Base-by-base conservation (phyloP, 1,140 invertebrate species). In the Zaprionus camerounensis region DNA sequence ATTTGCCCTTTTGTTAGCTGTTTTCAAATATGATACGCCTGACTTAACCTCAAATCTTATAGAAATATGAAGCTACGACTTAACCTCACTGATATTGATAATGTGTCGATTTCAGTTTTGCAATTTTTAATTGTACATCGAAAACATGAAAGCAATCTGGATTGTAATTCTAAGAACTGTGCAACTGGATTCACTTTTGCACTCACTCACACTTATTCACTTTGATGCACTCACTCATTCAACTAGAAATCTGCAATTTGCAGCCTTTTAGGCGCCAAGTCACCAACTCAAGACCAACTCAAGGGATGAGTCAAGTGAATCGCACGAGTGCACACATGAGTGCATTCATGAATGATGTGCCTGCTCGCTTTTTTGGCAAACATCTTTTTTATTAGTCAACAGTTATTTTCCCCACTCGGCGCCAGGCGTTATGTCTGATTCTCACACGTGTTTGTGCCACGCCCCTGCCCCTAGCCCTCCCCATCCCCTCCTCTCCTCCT, bases 321-420 rank as follows among this genome's bases (percentile, higher is more conserved):
- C 12, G 12, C n/a, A 28, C 31, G 26, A 79, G 59, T 74, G 77
- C 71, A 74, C 67, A 59, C 75, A 34, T 57, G 67, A 71, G 46
- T 78, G 28, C 71, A 78, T 72, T 44, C 38, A 70, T 57, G 38
- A 58, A 51, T 78, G 49, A 58, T 63, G 12, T n/a, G 31, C 31
- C 38, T 41, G 46, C 17, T 51, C 4, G 4, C 3, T 24, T 24
- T 51, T 51, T 36, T 61, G 44, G 56, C 57, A 31, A 15, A 15
- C 56, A 51, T 58, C 51, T 28, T 31, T 44, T 51, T 22, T 26
- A 36, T 49, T 46, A 69, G 66, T 36, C 44, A n/a, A 64, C 20
- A 34, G n/a, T 46, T 41, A 41, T n/a, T 38, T n/a, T 1, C 12
- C 26, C 11, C 9, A n/a, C 17, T 13, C 6, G 4, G 13, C 20